Evolutionary conservation across 2,888 invertebrate genomes (phyloP).

Genomic region (Asteroscopus sphinx): DNA sequence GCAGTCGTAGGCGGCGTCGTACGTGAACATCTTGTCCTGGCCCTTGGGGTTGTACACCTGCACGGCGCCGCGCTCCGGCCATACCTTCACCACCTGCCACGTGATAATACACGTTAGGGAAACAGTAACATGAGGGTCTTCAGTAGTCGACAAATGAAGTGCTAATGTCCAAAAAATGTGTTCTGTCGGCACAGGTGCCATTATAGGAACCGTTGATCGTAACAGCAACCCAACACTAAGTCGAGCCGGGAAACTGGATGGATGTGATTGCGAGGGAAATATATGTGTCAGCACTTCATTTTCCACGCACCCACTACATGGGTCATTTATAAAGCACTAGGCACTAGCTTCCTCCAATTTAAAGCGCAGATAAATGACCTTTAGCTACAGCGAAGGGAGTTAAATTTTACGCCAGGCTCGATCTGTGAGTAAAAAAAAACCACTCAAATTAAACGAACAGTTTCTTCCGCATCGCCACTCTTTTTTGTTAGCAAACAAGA

Average conservation of each 20-base stretch:
- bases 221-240: too few relatives aligned
- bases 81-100: conserved; percentile 93
- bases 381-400: conserved; percentile 7
- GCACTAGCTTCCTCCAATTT: conserved; percentile 13
- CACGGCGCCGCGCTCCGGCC: conserved; percentile 96
- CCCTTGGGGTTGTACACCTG: conserved; percentile 97
- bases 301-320: conserved; percentile 8
- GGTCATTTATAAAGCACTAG: conserved; percentile 2
- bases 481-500: conserved; percentile 47
- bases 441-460: conserved; percentile 12
- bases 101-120: conserved; percentile 9
- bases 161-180: too few relatives aligned
- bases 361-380: conserved; percentile 21
- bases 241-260: too few relatives aligned
- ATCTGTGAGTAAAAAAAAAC: conserved; percentile 6
- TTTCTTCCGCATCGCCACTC: conserved; percentile 25
- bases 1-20: conserved; percentile 99
- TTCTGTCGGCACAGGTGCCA: too few relatives aligned
- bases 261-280: too few relatives aligned
- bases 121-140: neutral
- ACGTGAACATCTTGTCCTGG: conserved; percentile 98
- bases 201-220: too few relatives aligned
- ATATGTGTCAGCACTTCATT: conserved; percentile 6
- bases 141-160: neutral
- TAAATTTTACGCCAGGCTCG: neutral